These are phyloP conservation scores for Dioctria linearis DNA, from an alignment of 2,888 invertebrate species.

Conservation along the genomic window DNA sequence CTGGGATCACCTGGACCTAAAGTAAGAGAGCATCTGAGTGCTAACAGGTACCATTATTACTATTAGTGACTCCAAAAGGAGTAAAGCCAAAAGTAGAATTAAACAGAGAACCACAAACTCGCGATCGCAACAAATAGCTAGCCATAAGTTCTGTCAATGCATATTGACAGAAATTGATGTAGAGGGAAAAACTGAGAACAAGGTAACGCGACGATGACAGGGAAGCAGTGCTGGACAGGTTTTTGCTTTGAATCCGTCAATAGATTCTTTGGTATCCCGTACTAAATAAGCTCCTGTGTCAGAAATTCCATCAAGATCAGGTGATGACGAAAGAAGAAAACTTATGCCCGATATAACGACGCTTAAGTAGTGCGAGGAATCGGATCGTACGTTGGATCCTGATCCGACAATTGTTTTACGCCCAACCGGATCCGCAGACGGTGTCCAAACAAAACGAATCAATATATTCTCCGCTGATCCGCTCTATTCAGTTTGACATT, in stretches of 20 bases:
- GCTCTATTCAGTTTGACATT: too few species aligned
- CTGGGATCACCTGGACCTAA: too few species aligned
- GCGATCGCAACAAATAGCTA: too few species aligned
- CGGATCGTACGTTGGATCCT: slow-evolving; percentile 82
- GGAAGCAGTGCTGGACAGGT: slow-evolving; percentile 72
- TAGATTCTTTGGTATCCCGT: slow-evolving; percentile 80
- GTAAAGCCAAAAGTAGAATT: too few species aligned
- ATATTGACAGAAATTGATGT: too few species aligned
- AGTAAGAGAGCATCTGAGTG: too few species aligned
- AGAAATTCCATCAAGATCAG: slow-evolving; percentile 80
- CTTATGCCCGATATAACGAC: slow-evolving; percentile 83
- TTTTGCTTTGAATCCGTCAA: slow-evolving; percentile 81
- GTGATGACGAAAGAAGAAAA: slow-evolving; percentile 78
- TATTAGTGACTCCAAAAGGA: too few species aligned
- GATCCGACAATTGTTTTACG: slow-evolving; percentile 78
- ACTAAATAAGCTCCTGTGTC: slow-evolving; percentile 84
- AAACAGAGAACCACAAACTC: too few species aligned
- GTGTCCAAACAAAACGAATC: slow-evolving; percentile 67
- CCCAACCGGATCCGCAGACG: slow-evolving; percentile 77
- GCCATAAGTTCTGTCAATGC: too few species aligned
- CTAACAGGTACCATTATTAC: too few species aligned
- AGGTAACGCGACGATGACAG: slow-evolving; percentile 65
- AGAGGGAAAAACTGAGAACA: too few species aligned
- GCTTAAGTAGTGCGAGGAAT: slow-evolving; percentile 81
- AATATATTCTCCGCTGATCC: too few species aligned